Evolutionary conservation across 1,140 invertebrate genomes (phyloP).

Genomic region (Atta texana): DNA sequence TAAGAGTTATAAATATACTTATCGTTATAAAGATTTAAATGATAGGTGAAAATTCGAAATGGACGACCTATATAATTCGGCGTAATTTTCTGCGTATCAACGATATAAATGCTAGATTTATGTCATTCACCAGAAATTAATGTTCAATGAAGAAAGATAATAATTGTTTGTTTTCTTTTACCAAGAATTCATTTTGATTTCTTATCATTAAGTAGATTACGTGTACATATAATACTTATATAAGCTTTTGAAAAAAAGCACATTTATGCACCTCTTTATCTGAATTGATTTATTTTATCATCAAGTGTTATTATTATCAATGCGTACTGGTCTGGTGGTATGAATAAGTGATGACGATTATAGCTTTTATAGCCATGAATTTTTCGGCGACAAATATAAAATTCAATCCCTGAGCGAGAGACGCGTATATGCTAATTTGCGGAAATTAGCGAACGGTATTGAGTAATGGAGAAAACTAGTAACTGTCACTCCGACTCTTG

Average conservation of each 20-base stretch:
- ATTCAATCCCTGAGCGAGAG: not conserved
- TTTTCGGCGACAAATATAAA: conserved; percentile 4
- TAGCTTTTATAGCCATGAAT: not conserved
- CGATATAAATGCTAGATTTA: not conserved
- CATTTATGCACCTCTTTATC: conserved; percentile 17
- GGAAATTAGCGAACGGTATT: conserved; percentile 38
- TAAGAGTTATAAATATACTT: not conserved
- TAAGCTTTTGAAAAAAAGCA: conserved; percentile 4
- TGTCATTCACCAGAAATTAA: not conserved
- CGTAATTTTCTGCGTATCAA: not conserved
- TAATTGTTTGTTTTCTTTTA: conserved; percentile 14
- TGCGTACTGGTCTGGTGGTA: not conserved
- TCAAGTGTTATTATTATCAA: not conserved
- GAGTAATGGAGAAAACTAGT: conserved; percentile 75
- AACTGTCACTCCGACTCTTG: conserved; percentile 70
- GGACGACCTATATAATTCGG: not conserved
- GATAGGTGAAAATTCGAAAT: not conserved
- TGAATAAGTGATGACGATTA: conserved; percentile 41
- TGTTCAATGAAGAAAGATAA: conserved; percentile 2
- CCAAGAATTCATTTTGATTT: conserved; percentile 2
- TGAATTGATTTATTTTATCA: not conserved
- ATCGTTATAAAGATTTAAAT: conserved; percentile 8
- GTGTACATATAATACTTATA: too few species aligned
- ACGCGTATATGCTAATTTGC: conserved; percentile 63
- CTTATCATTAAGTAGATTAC: conserved; percentile 24